Base-by-base conservation (phyloP, 2,888 invertebrate genomes). In the Sphecodes monilicornis region DNA sequence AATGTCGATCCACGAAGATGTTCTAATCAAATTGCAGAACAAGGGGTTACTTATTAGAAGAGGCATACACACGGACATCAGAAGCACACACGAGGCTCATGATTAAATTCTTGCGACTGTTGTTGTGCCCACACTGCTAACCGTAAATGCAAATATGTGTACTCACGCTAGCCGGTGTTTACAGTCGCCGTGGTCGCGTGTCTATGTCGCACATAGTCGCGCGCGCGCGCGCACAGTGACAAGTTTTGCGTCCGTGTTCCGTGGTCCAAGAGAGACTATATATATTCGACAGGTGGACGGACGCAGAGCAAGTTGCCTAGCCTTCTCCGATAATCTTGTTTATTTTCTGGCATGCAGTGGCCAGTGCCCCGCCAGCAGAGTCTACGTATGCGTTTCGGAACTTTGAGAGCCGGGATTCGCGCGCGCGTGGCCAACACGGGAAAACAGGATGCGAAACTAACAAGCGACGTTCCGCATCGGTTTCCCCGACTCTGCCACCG, bases 241-340 rank as follows among this genome's bases (percentile, higher is more conserved):
- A 32, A 22, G 6, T 6, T 16, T 8, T 8, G 29, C 5, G 60
- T 16, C 43, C 13, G 66, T 64, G 78, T 70, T 39, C 70, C 43
- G 69, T 50, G 54, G 43, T 73, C 26, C 64, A 80, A 64, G 74
- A 75, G 72, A 73, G 78, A 64, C 69, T 54, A 43, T 81, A 76
- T 74, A 82, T 82, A 85, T 79, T 82, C 85, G 81, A 78, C 85
- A 82, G 85, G 84, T 84, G 85, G 71, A 84, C 71, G 84, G 64
- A 32, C 22, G 54, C n/a, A 13, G 60, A 71, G 78, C 68, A 77
- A 84, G 71, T 83, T 85, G 71, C 76, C 70, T 43, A 83, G 80
- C 76, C 75, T 70, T 66, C 80, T 78, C 84, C 84, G 78, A 85
- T 88, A 85, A 88, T 87, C 88, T 80, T 88, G 85, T 88, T 87